Base-by-base conservation (phyloP, 2,888 invertebrate genomes). In the Galeruca laticollis region DNA sequence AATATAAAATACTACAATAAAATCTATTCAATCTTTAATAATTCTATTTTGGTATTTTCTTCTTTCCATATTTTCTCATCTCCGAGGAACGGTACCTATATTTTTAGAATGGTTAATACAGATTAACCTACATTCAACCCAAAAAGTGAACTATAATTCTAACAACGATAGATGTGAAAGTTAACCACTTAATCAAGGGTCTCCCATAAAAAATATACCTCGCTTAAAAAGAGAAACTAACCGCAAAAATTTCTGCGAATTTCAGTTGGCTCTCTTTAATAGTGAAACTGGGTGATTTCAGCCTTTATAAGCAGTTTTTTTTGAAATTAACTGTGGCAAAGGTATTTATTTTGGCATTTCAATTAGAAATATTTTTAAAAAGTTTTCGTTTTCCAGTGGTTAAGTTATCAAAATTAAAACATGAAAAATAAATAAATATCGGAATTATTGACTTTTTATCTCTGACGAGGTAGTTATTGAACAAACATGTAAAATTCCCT, bases 101-200 rank as follows among this genome's bases (percentile, higher is more conserved):
- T 68, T 63, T 68, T 63, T 37, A 54, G 57, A 63, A 68, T 18
- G 51, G 62, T 21, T 68, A 68, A 68, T 62, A 68, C 18, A n/a
- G 0, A 20, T 56, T 15, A 37, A 40, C 11, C 13, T 9, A 13
- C 57, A n/a, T 47, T 26, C 51, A 69, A 54, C 57, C 60, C 47
- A 57, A 65, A n/a, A 40, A 40, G 40, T 40, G 40, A 40, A 40
- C 40, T 40, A n/a, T n/a, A 40, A 40, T 40, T 40, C n/a, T 40
- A 40, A 40, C n/a, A 5, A 10, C 10, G 40, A n/a, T 13, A n/a
- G 40, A 40, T 11, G 40, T 40, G n/a, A 40, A n/a, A 40, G 51
- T 20, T 54, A 37, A 47, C 57, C 59, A 57, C 59, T 65, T 57
- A 59, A 65, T 33, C 20, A 59, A 49, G 49, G 65, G 56, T 56